Percentiles rank a stretch among this genome's conserved stretches.
Conservation (phyloP, 2,113 vertebrate species). For the Poecile atricapillus region DNA sequence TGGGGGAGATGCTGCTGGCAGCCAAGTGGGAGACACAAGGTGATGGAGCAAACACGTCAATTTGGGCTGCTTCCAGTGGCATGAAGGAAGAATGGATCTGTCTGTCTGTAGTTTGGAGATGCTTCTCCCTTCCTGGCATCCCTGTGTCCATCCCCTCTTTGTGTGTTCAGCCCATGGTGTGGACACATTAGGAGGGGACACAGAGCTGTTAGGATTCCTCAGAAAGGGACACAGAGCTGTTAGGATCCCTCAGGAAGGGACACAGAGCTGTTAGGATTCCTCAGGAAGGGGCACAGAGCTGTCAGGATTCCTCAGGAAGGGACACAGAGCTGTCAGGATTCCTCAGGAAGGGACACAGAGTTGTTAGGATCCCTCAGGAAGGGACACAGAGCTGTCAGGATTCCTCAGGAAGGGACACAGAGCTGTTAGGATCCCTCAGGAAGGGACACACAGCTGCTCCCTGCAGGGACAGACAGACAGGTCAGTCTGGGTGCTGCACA, state of each 20-base stretch:
- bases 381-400: not conserved
- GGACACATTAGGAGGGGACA: not conserved
- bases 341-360: not conserved
- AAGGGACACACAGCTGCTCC: not conserved
- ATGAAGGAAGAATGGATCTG: not conserved
- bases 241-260: too few species aligned
- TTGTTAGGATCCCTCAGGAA: fast-evolving
- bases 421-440: fast-evolving
- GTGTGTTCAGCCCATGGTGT: fast-evolving
- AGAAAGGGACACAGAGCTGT: not conserved
- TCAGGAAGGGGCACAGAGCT: fast-evolving
- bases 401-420: not conserved
- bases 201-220: not conserved
- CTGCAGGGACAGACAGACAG: fast-evolving
- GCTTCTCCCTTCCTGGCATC: not conserved
- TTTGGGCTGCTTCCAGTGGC: conserved; percentile 19
- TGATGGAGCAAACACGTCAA: not conserved
- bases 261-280: not conserved
- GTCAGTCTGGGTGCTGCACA: not conserved
- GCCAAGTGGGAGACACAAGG: conserved; percentile 37
- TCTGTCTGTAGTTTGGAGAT: not conserved
- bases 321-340: fast-evolving
- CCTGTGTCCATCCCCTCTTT: not conserved
- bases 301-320: not conserved
- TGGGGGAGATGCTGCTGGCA: not conserved